Evolutionary conservation across 1,140 invertebrate genomes (phyloP).

Genomic region (Nautilus pompilius): DNA sequence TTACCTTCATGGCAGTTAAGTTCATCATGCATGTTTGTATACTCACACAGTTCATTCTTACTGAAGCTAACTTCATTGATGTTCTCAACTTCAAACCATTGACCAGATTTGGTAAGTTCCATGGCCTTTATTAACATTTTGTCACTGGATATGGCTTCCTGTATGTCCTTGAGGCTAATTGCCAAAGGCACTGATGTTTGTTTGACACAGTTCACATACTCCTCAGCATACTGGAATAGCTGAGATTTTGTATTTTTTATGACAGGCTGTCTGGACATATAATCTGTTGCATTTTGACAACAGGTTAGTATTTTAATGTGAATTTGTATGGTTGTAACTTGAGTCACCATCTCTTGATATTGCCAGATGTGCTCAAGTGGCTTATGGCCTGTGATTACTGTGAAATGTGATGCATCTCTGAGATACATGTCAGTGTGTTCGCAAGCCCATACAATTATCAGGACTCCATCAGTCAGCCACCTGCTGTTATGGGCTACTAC

Average conservation of each 20-base stretch:
- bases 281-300: neutral
- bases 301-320: neutral
- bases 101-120: neutral
- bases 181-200: no score
- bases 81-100: conserved; percentile 7
- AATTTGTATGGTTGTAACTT: conserved; percentile 1
- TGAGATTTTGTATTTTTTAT: neutral
- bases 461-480: neutral
- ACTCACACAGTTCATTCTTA: neutral
- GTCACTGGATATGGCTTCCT: conserved; percentile 10
- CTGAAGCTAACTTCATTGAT: conserved; percentile 4
- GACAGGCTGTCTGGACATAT: neutral
- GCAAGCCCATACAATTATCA: neutral
- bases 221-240: conserved; percentile 6
- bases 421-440: neutral
- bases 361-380: neutral
- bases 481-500: neutral
- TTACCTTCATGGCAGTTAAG: conserved; percentile 6
- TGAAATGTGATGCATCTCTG: neutral
- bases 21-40: conserved; percentile 1
- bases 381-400: neutral
- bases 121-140: conserved; percentile 9
- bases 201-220: no score
- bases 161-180: conserved; percentile 16
- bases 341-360: neutral